A percentile compares a stretch with the other conserved stretches of the same genome.
These are phyloP conservation scores for Empis livida DNA, from an alignment of 2,888 invertebrate genomes.

Conservation along the genomic window DNA sequence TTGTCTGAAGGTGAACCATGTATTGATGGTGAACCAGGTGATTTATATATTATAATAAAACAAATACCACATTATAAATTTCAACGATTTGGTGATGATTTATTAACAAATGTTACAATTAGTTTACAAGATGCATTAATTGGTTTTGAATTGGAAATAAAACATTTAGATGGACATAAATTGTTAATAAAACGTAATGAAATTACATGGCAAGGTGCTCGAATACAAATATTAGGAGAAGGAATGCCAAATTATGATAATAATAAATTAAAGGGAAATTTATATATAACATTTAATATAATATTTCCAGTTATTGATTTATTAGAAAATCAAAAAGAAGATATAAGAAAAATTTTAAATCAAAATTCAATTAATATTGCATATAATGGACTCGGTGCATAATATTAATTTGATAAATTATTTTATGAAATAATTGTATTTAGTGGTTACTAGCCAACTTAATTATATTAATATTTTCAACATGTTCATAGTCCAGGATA, in stretches of 20 bases:
- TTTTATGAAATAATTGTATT: too few species aligned
- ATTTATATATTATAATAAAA: constrained; percentile 74
- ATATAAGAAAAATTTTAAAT: constrained; percentile 65
- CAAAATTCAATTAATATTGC: constrained; percentile 76
- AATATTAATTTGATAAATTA: too few species aligned
- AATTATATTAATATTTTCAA: too few species aligned
- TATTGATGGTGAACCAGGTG: constrained; percentile 98
- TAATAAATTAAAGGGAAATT: constrained; percentile 83
- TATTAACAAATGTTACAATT: constrained; percentile 96
- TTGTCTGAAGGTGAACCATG: constrained; percentile 97
- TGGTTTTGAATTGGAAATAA: constrained; percentile 84
- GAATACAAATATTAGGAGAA: constrained; percentile 94
- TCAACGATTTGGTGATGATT: constrained; percentile 85
- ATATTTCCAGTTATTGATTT: constrained; percentile 94
- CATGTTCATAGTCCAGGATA: too few species aligned
- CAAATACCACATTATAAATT: constrained; percentile 73
- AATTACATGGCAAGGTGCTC: constrained; percentile 95
- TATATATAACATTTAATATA: constrained; percentile 95
- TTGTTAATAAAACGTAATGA: constrained; percentile 79
- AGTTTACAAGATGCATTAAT: constrained; percentile 72
- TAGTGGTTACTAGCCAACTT: too few species aligned
- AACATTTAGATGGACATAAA: constrained; percentile 89
- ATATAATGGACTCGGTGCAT: constrained; percentile 91
- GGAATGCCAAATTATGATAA: constrained; percentile 99
- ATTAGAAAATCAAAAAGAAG: constrained; percentile 73